phyloP scores from a whole-genome alignment of 2,888 invertebrate species.

The Rhynchonema sp. region DNA sequence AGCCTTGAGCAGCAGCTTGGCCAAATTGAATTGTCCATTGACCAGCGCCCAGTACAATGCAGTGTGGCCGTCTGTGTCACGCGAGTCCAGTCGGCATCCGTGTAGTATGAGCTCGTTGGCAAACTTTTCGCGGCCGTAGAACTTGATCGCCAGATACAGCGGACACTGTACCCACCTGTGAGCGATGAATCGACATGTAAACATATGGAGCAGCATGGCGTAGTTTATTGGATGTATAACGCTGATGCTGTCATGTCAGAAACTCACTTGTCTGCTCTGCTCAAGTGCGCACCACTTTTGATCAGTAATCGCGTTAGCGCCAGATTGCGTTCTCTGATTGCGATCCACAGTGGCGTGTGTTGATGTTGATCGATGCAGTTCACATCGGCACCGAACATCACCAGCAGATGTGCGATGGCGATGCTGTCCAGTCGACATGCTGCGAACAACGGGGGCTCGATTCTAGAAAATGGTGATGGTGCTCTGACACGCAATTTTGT shows the following conservation, averaged over 20 bases:
- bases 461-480: too few relatives aligned
- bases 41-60: constrained; percentile 12
- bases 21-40: constrained; percentile 9
- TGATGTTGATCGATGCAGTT: constrained; percentile 26
- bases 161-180: constrained; percentile 17
- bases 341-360: constrained; percentile 24
- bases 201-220: too few relatives aligned
- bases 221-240: too few relatives aligned
- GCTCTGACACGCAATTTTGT: too few relatives aligned
- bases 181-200: too few relatives aligned
- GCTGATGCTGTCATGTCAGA: too few relatives aligned
- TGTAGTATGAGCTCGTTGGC: constrained; percentile 9
- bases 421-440: constrained; percentile 29
- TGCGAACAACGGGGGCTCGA: constrained; percentile 30
- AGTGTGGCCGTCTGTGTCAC: constrained; percentile 10
- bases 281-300: constrained; percentile 10
- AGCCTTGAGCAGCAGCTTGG: constrained; percentile 17
- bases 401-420: constrained; percentile 24
- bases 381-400: constrained; percentile 26
- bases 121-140: constrained; percentile 10
- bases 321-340: constrained; percentile 6
- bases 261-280: constrained; percentile 7
- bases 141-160: constrained; percentile 12
- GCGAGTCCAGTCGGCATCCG: constrained; percentile 10
- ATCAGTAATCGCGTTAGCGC: constrained; percentile 10